Evolutionary conservation across 2,888 invertebrate genomes (phyloP), one percentile per base, ranked within the genome.

Genomic region (Orthosia gothica): DNA sequence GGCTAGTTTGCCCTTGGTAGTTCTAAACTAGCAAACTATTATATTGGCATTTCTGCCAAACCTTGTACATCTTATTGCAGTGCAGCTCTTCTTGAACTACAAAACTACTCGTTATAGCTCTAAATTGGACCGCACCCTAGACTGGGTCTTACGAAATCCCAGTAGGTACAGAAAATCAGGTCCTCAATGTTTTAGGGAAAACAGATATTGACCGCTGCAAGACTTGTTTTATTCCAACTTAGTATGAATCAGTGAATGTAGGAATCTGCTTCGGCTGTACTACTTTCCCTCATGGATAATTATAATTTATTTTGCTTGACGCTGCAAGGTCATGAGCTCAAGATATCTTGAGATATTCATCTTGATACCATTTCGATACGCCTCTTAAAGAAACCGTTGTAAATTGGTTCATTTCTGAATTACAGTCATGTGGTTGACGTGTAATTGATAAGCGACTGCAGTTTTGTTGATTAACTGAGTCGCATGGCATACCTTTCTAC

Each of bases 341-440:
- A 20, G 20, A 47, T 18, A 18, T 3, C 57, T 13, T 16, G 4
- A 9, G 40, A 40, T 40, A 40, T 40, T 45, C 23, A 26, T 52
- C 26, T 45, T 45, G 20, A 45, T 18, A 59, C 11, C 54, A 77
- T 67, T 54, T 75, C 52, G 54, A 50, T 26, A 55, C 54, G 47
- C 54, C 16, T 75, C 13, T 4, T 26, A 61, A 3, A 47, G 13
- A 57, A 64, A 54, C 63, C 76, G 49, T 76, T 72, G 9, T 49
- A n/a, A 80, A 80, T 77, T 80, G 61, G 40, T 57, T 65, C 50
- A 65, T 74, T 81, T 61, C 40, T 54, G 32, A 52, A 45, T 65
- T 45, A 59, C 40, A 23, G 15, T 59, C 45, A 55, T 54, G 59
- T 73, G 26, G 50, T 71, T 55, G 45, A 61, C 63, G 73, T 58